Evolutionary conservation across 2,888 invertebrate genomes (phyloP).

Genomic region (Melieria crassipennis): DNA sequence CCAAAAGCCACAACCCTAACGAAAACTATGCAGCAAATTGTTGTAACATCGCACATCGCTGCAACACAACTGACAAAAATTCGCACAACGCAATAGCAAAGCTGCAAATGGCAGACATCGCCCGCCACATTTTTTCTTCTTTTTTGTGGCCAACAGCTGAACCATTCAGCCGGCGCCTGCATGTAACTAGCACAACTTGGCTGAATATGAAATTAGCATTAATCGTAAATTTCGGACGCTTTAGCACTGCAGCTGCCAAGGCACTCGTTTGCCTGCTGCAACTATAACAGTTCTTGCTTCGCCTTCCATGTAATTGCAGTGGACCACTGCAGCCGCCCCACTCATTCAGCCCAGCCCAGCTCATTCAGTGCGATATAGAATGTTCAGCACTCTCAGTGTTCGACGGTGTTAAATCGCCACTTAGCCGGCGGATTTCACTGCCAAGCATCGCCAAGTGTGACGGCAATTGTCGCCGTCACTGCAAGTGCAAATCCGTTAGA

Average conservation of each 20-base stretch:
- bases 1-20: too few relatives aligned
- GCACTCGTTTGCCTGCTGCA: background rate
- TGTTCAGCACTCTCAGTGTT: background rate
- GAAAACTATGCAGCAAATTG: too few relatives aligned
- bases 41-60: too few relatives aligned
- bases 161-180: too few relatives aligned
- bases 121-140: too few relatives aligned
- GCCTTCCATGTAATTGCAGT: too few relatives aligned
- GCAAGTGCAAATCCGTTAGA: background rate
- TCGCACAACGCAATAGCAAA: too few relatives aligned
- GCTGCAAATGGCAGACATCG: too few relatives aligned
- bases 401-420: constrained; percentile 17
- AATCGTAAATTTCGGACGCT: constrained; percentile 40
- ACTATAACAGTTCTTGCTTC: too few relatives aligned
- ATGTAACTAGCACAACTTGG: constrained; percentile 20
- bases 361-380: background rate
- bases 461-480: constrained; percentile 14
- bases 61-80: too few relatives aligned
- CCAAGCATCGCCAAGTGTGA: constrained; percentile 7
- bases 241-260: background rate
- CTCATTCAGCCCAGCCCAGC: background rate
- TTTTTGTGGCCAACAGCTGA: too few relatives aligned
- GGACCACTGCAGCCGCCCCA: too few relatives aligned
- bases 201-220: constrained; percentile 50
- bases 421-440: constrained; percentile 12